phyloP scores from a whole-genome alignment of 2,113 vertebrate species.

The Calypte anna region DNA sequence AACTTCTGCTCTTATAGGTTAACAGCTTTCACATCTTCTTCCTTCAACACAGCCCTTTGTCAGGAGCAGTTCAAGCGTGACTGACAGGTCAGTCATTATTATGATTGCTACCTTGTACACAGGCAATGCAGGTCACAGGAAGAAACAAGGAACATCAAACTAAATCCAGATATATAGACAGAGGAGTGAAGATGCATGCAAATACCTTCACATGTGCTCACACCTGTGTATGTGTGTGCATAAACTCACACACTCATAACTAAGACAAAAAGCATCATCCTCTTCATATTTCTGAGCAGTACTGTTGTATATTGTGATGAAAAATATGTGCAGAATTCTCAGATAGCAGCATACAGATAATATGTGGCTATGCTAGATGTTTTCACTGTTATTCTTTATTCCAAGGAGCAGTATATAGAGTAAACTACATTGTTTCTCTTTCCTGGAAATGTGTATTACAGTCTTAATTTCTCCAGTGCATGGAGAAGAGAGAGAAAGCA shows the following conservation, averaged over 20 bases:
- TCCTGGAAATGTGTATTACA: not conserved
- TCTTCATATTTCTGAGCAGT: not conserved
- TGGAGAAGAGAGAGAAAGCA: not conserved
- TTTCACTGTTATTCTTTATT: not conserved
- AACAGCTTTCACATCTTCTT: slow-evolving; percentile 3
- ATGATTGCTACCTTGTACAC: not conserved
- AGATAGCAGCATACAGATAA: not conserved
- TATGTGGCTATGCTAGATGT: not conserved
- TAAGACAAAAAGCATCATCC: not conserved
- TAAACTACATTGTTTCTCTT: not conserved
- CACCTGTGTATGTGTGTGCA: fast-evolving
- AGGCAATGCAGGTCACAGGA: not conserved
- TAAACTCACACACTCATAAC: not conserved
- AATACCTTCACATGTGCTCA: fast-evolving
- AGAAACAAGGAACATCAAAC: not conserved
- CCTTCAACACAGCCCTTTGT: not conserved
- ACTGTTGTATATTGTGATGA: not conserved
- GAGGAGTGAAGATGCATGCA: not conserved
- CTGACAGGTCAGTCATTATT: not conserved
- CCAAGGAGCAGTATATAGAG: not conserved
- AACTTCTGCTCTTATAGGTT: not conserved
- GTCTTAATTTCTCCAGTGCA: not conserved
- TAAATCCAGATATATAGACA: not conserved
- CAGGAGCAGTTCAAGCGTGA: not conserved
- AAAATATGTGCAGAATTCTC: not conserved